Evolutionary conservation across 2,888 invertebrate genomes (phyloP).

Genomic region (Erebia aethiops): DNA sequence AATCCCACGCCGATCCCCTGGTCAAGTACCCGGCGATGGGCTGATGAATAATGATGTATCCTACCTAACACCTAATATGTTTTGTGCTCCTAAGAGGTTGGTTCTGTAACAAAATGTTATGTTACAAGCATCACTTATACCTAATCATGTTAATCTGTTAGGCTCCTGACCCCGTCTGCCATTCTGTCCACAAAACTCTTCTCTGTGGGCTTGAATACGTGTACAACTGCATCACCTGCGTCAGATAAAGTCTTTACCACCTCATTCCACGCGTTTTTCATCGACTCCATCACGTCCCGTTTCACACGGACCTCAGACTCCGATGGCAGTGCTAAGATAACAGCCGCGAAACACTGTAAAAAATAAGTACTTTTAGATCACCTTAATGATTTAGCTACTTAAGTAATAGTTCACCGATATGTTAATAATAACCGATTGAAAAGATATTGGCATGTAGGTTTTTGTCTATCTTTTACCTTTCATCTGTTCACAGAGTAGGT

Average conservation of each 20-base stretch:
- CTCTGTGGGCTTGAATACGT: slow-evolving; percentile 73
- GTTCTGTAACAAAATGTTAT: no score
- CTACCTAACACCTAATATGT: no score
- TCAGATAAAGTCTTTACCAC: slow-evolving; percentile 64
- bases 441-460: no score
- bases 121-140: background rate
- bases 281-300: slow-evolving; percentile 70
- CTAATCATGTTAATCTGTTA: slow-evolving; percentile 49
- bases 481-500: no score
- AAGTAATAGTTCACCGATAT: no score
- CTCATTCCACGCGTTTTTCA: slow-evolving; percentile 70
- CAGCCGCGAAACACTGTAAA: slow-evolving; percentile 28
- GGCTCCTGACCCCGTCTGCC: slow-evolving; percentile 60
- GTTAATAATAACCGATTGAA: no score
- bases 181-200: slow-evolving; percentile 65
- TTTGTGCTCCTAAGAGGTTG: no score
- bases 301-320: slow-evolving; percentile 49
- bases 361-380: background rate
- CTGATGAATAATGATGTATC: no score
- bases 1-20: no score
- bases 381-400: no score
- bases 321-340: slow-evolving; percentile 53
- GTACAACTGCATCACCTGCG: slow-evolving; percentile 69
- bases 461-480: no score
- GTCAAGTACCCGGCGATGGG: no score